Conservation (phyloP, 1,140 invertebrate species). For the Mizuhopecten yessoensis region DNA sequence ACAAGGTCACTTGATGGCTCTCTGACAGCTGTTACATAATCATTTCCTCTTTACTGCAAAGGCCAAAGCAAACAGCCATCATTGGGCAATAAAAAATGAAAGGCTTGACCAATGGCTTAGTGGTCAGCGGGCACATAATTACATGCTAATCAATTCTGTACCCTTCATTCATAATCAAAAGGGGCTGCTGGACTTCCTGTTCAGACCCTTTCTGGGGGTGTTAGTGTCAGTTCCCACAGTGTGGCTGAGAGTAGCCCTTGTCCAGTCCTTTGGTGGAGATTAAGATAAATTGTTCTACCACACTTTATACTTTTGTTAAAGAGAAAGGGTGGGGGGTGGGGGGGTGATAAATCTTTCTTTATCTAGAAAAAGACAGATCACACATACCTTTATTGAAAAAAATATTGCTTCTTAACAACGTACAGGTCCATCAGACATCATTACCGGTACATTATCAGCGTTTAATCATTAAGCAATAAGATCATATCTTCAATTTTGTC, state of each 20-base stretch:
- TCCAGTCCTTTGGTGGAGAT: neutral
- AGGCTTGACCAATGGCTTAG: conserved; percentile 13
- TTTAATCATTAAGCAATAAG: no score
- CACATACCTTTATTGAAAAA: no score
- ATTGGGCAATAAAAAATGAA: conserved; percentile 33
- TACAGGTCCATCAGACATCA: no score
- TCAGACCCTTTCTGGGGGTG: neutral
- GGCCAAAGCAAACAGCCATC: conserved; percentile 36
- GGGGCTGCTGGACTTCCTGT: conserved; percentile 36
- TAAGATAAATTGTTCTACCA: neutral
- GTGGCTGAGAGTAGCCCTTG: neutral
- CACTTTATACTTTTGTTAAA: no score
- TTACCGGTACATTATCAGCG: no score
- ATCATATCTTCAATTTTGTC: no score
- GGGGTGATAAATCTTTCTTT: no score
- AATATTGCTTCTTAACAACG: no score
- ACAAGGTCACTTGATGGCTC: conserved; percentile 25
- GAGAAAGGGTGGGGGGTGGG: no score
- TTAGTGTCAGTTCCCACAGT: neutral
- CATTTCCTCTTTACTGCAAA: conserved; percentile 23
- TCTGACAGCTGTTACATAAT: neutral
- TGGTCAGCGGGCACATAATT: neutral
- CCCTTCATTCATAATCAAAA: conserved; percentile 38
- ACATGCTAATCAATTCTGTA: neutral
- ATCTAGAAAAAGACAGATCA: no score